phyloP scores from a whole-genome alignment of 2,113 vertebrate genomes.

The Cichladusa arquata region DNA sequence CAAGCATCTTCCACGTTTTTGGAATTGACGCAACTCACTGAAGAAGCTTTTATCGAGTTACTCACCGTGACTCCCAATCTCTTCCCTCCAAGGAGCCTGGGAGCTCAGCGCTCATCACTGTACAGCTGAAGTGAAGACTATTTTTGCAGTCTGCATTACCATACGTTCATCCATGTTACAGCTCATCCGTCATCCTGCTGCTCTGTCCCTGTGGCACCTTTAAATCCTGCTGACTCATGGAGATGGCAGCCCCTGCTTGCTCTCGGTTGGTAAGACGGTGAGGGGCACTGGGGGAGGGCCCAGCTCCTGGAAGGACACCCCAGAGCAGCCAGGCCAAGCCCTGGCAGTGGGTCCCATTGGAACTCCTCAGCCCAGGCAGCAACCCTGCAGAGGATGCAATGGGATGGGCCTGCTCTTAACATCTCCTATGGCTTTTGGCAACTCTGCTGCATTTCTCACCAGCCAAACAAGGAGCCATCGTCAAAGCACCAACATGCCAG shows the following conservation, averaged over 20 bases:
- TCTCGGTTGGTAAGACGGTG: not conserved
- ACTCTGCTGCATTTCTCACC: not conserved
- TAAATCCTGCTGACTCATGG: slow-evolving; percentile 12
- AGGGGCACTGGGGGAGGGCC: not conserved
- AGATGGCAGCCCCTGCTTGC: accelerated
- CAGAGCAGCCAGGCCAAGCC: not conserved
- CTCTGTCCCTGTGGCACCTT: not conserved
- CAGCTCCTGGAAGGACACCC: not conserved
- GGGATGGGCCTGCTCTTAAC: not conserved
- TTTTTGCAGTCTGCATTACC: slow-evolving; percentile 34
- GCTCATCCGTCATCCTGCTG: slow-evolving; percentile 11
- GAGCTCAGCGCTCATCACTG: not conserved
- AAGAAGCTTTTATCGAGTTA: slow-evolving; percentile 59
- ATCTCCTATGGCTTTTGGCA: not conserved
- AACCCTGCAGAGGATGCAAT: not conserved
- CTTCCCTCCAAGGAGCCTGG: slow-evolving; percentile 40
- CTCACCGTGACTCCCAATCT: slow-evolving; percentile 57
- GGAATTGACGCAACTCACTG: slow-evolving; percentile 24
- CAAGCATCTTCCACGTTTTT: not conserved
- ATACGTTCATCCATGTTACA: not conserved
- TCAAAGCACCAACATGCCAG: not conserved
- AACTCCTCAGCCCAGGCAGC: accelerated
- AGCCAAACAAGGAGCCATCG: accelerated
- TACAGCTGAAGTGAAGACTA: slow-evolving; percentile 29
- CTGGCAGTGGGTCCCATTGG: not conserved